A percentile compares a stretch with the other conserved stretches of the same genome.
Conservation (phyloP, 2,888 invertebrate species). For the Tanypteryx hageni region DNA sequence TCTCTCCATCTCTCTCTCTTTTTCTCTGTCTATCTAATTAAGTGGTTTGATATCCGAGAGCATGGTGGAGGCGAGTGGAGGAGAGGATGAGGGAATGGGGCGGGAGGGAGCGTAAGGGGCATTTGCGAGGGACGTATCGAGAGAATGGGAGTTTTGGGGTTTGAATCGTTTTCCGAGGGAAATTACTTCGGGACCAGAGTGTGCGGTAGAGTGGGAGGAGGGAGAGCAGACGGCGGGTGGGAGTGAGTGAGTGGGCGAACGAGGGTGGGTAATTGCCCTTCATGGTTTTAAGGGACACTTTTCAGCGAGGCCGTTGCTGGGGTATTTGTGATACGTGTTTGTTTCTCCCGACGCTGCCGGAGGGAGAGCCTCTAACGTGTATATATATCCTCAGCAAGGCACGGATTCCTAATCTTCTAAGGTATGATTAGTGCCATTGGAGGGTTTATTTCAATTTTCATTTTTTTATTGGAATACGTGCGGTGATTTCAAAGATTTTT, state of each 20-base stretch:
- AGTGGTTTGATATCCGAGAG: slow-evolving; percentile 61
- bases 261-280: slow-evolving; percentile 45
- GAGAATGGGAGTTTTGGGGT: slow-evolving; percentile 44
- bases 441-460: too few relatives aligned
- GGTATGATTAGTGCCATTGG: too few relatives aligned
- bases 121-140: slow-evolving; percentile 17
- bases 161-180: slow-evolving; percentile 54
- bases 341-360: neutral
- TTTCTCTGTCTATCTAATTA: slow-evolving; percentile 19
- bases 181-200: slow-evolving; percentile 31
- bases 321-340: slow-evolving; percentile 33
- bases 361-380: too few relatives aligned
- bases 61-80: neutral
- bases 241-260: neutral
- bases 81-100: neutral
- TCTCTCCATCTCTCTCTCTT: neutral
- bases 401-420: too few relatives aligned
- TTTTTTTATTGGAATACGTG: too few relatives aligned
- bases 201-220: neutral
- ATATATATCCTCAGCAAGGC: too few relatives aligned
- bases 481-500: too few relatives aligned
- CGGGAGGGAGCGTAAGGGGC: neutral
- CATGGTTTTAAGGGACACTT: slow-evolving; percentile 48
- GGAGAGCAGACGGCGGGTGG: neutral
- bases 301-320: slow-evolving; percentile 36